Base-by-base conservation (phyloP, 1,140 invertebrate genomes). In the Grapholita molesta region DNA sequence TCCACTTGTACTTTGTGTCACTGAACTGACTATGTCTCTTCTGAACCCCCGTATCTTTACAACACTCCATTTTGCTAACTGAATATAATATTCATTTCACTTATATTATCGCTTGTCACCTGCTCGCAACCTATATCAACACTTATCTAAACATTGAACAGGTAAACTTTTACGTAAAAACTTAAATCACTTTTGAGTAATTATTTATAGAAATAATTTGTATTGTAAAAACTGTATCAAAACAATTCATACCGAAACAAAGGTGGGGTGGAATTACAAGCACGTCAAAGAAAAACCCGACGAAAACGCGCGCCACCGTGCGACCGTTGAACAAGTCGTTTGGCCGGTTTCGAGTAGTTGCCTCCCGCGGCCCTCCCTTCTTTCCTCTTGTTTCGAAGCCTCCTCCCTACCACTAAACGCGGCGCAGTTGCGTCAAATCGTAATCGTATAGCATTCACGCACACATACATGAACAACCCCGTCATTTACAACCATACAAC, bases 1-100 rank as follows among this genome's bases (percentile, higher is more conserved):
- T 85, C 91, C 92, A 92, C 84, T 92, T 92, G 68, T 91, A 88
- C 76, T 92, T 92, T 15, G 92, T 92, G 79, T 92, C 86, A 80
- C 92, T 85, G 74, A 92, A 92, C 73, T 92, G 89, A 75, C 90
- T 92, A 74, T 92, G 90, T 82, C 87, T 88, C 72, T 92, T 92
- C 70, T 85, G 86, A 53, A 91, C 75, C 55, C 85, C 87, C 85
- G 85, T 91, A 66, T 88, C 81, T 78, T 87, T 83, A 73, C 70
- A 82, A 71, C 77, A 82, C 73, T 85, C 75, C 82, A 86, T 86
- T 78, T 80, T 67, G 78, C 76, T 79, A 82, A 75, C 77, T 79
- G 61, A 75, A 79, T 68, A 74, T 74, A 79, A 80, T 77, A 82
- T 78, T 86, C 85, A 88, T 90, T 83, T 82, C 83, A 85, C 82